phyloP scores from a whole-genome alignment of 2,888 invertebrate species.

The Sesia apiformis region DNA sequence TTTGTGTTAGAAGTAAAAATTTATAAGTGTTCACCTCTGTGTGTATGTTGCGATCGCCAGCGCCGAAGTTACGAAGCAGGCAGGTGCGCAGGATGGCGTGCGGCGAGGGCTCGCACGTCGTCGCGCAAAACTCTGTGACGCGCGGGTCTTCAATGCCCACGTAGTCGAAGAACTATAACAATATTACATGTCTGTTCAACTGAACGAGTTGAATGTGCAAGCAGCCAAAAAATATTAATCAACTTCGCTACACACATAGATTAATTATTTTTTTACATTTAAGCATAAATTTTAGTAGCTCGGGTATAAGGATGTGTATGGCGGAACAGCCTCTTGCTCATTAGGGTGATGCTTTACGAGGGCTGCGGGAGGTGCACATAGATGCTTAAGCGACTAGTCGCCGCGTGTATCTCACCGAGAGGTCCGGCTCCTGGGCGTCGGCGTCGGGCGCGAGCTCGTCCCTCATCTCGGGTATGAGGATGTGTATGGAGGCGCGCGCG shows the following conservation, averaged over 20 bases:
- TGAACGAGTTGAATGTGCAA: too few species aligned
- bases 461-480: slow-evolving; percentile 93
- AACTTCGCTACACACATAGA: too few species aligned
- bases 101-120: slow-evolving; percentile 95
- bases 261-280: too few species aligned
- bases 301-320: too few species aligned
- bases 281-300: too few species aligned
- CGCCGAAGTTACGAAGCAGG: slow-evolving; percentile 92
- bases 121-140: slow-evolving; percentile 95
- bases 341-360: too few species aligned
- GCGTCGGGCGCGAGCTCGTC: slow-evolving; percentile 74
- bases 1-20: too few species aligned
- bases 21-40: slow-evolving; percentile 76
- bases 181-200: too few species aligned
- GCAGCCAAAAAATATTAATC: too few species aligned
- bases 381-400: too few species aligned
- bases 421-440: not conserved
- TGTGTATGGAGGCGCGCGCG: slow-evolving; percentile 90
- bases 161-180: slow-evolving; percentile 87
- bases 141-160: slow-evolving; percentile 95
- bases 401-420: slow-evolving; percentile 17
- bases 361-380: too few species aligned
- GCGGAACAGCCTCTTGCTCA: too few species aligned
- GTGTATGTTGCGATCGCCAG: slow-evolving; percentile 90
- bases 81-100: slow-evolving; percentile 95